These are phyloP conservation scores for Conomelus anceps DNA, from an alignment of 2,888 invertebrate genomes.

Conservation along the genomic window DNA sequence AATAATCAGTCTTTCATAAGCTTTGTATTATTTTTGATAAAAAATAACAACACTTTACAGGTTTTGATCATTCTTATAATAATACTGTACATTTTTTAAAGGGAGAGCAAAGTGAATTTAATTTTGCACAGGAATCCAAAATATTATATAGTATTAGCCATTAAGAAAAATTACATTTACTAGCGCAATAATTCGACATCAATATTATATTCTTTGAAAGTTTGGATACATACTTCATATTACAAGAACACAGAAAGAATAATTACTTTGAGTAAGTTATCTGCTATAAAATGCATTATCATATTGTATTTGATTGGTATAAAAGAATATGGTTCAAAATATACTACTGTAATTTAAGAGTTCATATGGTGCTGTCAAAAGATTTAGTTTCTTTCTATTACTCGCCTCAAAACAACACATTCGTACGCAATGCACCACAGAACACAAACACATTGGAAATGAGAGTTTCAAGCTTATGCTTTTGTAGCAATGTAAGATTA, in stretches of 20 bases:
- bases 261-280: neutral
- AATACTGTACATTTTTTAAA: neutral
- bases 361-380: neutral
- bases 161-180: neutral
- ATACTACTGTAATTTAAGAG: neutral
- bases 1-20: conserved; percentile 4
- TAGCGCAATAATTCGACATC: neutral
- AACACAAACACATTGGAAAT: neutral
- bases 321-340: neutral
- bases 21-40: conserved; percentile 4
- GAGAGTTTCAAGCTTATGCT: too few relatives aligned
- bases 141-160: neutral
- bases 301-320: neutral
- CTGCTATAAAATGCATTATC: neutral
- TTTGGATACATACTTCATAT: neutral
- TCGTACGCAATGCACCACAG: neutral
- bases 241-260: neutral
- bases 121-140: neutral
- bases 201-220: neutral
- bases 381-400: neutral
- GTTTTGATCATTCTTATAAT: neutral
- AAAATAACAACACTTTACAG: conserved; percentile 1
- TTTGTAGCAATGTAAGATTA: too few relatives aligned
- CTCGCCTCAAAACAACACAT: neutral
- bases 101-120: neutral